Percentiles rank a stretch among this genome's conserved stretches.
phyloP scores from a whole-genome alignment of 2,888 invertebrate species.

The Xestia c-nigrum region DNA sequence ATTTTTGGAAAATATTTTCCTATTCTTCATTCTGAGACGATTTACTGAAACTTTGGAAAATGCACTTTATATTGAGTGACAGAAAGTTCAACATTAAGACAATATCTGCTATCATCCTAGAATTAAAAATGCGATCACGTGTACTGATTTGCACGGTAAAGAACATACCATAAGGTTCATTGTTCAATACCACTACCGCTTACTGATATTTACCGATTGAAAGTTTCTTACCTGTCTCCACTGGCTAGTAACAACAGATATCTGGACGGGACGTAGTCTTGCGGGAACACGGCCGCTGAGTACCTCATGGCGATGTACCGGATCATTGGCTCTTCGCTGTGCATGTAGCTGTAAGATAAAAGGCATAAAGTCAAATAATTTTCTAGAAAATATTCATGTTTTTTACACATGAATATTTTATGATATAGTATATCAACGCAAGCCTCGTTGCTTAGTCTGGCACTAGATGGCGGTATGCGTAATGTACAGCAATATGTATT shows the following conservation, averaged over 20 bases:
- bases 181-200: not conserved
- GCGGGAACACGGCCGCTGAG: slow-evolving; percentile 95
- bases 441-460: too few species aligned
- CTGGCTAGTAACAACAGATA: slow-evolving; percentile 95
- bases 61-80: rapidly evolving
- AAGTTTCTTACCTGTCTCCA: slow-evolving; percentile 93
- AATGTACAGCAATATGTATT: too few species aligned
- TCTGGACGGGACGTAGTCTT: slow-evolving; percentile 95
- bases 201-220: not conserved
- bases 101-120: too few species aligned
- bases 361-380: not conserved
- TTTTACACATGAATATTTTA: too few species aligned
- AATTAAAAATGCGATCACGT: too few species aligned
- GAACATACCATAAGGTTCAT: not conserved
- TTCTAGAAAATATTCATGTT: too few species aligned
- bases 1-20: not conserved
- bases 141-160: not conserved
- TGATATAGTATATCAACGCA: too few species aligned
- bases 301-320: slow-evolving; percentile 96
- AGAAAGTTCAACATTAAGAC: too few species aligned
- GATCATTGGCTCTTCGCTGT: slow-evolving; percentile 94
- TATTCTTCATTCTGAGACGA: too few species aligned
- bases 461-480: too few species aligned
- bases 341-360: slow-evolving; percentile 92
- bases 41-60: not conserved